A percentile compares a stretch with the other conserved stretches of the same genome.
These are phyloP conservation scores for Drosophila hamatofila DNA, from an alignment of 2,888 invertebrate genomes.

Conservation along the genomic window DNA sequence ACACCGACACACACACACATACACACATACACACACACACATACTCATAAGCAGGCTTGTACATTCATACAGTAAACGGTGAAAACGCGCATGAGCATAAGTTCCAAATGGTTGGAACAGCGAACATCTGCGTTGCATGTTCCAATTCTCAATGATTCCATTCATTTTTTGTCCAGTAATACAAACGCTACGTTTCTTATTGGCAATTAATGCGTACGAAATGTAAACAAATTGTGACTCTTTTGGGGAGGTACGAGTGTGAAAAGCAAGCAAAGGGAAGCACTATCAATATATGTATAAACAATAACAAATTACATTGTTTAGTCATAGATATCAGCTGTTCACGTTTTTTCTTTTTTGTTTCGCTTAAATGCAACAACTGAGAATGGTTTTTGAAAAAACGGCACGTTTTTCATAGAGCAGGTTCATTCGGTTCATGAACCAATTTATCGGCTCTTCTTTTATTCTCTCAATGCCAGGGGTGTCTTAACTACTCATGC, in stretches of 20 bases:
- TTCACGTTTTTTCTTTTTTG: slow-evolving; percentile 26
- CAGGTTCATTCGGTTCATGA: slow-evolving; percentile 57
- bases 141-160: slow-evolving; percentile 58
- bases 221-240: slow-evolving; percentile 53
- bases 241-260: slow-evolving; percentile 27
- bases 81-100: slow-evolving; percentile 45
- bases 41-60: background rate
- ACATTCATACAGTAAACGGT: slow-evolving; percentile 8
- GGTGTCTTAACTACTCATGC: slow-evolving; percentile 42
- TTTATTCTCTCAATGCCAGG: slow-evolving; percentile 47
- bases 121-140: slow-evolving; percentile 45
- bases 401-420: slow-evolving; percentile 47
- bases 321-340: slow-evolving; percentile 43
- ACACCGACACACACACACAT: too few species aligned
- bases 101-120: slow-evolving; percentile 41
- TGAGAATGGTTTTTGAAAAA: slow-evolving; percentile 25
- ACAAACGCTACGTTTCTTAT: slow-evolving; percentile 38
- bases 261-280: slow-evolving; percentile 14
- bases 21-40: background rate
- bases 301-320: slow-evolving; percentile 39
- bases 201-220: slow-evolving; percentile 40
- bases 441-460: slow-evolving; percentile 53
- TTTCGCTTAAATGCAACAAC: slow-evolving; percentile 22
- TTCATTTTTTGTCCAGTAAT: slow-evolving; percentile 33
- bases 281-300: slow-evolving; percentile 26